Evolutionary conservation across 2,888 invertebrate genomes (phyloP), one percentile per base, ranked within the genome.

Genomic region (Agrotis segetum): DNA sequence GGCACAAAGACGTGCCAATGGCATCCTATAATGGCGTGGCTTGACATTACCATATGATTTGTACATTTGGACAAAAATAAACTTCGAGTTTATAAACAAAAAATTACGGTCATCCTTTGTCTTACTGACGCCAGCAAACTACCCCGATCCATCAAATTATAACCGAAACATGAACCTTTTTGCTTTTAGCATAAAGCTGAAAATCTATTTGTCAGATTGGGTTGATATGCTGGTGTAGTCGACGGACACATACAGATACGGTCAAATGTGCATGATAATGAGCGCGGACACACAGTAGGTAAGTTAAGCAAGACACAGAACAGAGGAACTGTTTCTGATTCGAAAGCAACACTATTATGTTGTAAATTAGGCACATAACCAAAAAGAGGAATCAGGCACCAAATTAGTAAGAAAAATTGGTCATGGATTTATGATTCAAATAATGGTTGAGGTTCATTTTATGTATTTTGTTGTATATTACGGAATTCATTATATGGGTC

Each of bases 1-100:
- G 76, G 70, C 68, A 74, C 71, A 64, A 58, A 72, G 64, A 29
- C 74, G 75, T 79, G 82, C 66, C 83, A 85, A 83, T 74, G 71
- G 53, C 61, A 55, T 63, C 55, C 69, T 44, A 55, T 66, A 16
- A 71, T 76, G 71, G 68, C 66, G 62, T 52, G 72, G 70, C 75
- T 75, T 64, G 68, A 67, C 44, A 61, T 69, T 67, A 71, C 63
- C 56, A 66, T 71, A 64, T 63, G 74, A 44, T 47, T 50, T 19
- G 3, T 63, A 47, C 29, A 56, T 17, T 47, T 44, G 17, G 44
- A 74, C 56, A 66, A 61, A 81, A 84, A 80, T 70, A 71, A 74
- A 40, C 40, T 40, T 58, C 6, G 7, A 40, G 19, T 60, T 53
- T 47, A 47, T 21, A 65, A 55, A 60, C n/a, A 64, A 60, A 55